Conservation (phyloP, 2,797 vertebrate genomes). For the Phoxinus dragarum region DNA sequence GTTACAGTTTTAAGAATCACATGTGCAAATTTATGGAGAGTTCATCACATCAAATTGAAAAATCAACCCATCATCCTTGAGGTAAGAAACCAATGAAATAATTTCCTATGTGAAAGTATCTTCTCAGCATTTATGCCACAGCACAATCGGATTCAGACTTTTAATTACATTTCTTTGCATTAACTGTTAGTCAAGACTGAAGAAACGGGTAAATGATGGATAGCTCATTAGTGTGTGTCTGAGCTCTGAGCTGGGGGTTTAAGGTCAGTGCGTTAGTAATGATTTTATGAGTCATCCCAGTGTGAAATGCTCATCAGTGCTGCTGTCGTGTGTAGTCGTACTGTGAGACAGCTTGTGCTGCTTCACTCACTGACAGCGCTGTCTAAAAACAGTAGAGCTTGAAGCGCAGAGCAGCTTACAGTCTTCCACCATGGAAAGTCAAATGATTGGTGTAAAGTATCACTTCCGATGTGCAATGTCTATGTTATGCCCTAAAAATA, state of each 20-base stretch:
- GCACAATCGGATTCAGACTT: constrained; percentile 2
- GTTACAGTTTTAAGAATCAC: neutral
- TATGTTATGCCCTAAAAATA: neutral
- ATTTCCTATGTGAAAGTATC: neutral
- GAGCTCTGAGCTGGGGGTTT: constrained; percentile 30
- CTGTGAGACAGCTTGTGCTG: constrained; percentile 17
- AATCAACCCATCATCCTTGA: neutral
- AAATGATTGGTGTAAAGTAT: neutral
- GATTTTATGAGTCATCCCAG: constrained; percentile 46
- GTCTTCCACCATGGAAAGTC: neutral
- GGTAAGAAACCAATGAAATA: neutral
- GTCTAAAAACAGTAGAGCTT: constrained; percentile 10
- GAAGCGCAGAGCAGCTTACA: neutral
- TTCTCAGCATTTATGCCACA: neutral
- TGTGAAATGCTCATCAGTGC: constrained; percentile 34
- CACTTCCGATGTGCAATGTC: neutral
- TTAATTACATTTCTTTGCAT: constrained; percentile 13
- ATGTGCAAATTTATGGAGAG: neutral
- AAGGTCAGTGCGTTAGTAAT: constrained; percentile 31
- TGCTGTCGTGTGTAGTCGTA: constrained; percentile 6
- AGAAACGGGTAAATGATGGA: constrained; percentile 46
- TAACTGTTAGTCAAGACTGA: constrained; percentile 21
- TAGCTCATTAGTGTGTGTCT: constrained; percentile 37
- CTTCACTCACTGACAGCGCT: neutral
- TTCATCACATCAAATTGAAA: neutral